Evolutionary conservation across 2,113 vertebrate species (phyloP).

Genomic region (cat (Felis catus)): F.catus_Fca126_mat1.0 CM031412.1:178736001-178736500

Average conservation of each 20-base stretch:
- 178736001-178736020: not conserved
- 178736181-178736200: accelerated
- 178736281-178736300: not conserved
- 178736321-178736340: not conserved
- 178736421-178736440: accelerated
- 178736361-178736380: not conserved
- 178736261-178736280: not conserved
- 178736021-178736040: not conserved
- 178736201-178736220: no score
- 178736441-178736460: not conserved
- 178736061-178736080: accelerated
- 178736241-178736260: not conserved
- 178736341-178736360: not conserved
- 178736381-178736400: not conserved
- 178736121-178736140: not conserved
- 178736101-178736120: not conserved
- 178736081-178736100: no score
- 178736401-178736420: accelerated
- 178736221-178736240: not conserved
- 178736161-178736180: not conserved
- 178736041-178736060: accelerated
- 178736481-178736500: not conserved
- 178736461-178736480: not conserved
- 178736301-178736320: not conserved
- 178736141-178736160: not conserved